Conservation (phyloP, 2,113 vertebrate genomes). For the Symphodus melops region DNA sequence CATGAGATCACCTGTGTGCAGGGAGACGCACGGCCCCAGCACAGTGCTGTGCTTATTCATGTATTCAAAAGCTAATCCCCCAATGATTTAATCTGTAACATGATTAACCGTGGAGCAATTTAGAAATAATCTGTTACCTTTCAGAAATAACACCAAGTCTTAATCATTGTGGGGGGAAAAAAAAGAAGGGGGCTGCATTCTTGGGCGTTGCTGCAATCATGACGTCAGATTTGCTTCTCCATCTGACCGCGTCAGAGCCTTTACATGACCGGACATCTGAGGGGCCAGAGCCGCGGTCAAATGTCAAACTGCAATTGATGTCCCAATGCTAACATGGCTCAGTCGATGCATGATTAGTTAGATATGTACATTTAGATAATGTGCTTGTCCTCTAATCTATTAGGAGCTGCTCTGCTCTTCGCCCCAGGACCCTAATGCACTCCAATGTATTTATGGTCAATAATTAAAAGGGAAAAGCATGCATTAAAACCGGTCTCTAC, state of each 20-base stretch:
- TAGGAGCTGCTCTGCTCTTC: constrained; percentile 71
- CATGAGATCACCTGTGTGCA: constrained; percentile 49
- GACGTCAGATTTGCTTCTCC: constrained; percentile 47
- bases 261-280: constrained; percentile 41
- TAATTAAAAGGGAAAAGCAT: constrained; percentile 89
- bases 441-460: constrained; percentile 87
- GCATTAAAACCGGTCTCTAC: constrained; percentile 87
- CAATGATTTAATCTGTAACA: constrained; percentile 74
- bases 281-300: constrained; percentile 73
- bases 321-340: constrained; percentile 64
- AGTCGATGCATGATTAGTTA: constrained; percentile 77
- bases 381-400: constrained; percentile 82
- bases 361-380: constrained; percentile 88
- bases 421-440: constrained; percentile 82
- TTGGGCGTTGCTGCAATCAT: constrained; percentile 25
- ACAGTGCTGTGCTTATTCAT: constrained; percentile 57
- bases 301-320: constrained; percentile 83
- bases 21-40: constrained; percentile 49
- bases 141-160: constrained; percentile 64
- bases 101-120: constrained; percentile 76
- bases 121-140: constrained; percentile 74
- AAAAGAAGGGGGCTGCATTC: constrained; percentile 6
- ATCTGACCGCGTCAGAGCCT: constrained; percentile 26
- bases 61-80: constrained; percentile 68
- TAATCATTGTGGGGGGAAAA: constrained; percentile 45